Conservation (phyloP, 2,113 vertebrate genomes). For the Mastomys coucha region DNA sequence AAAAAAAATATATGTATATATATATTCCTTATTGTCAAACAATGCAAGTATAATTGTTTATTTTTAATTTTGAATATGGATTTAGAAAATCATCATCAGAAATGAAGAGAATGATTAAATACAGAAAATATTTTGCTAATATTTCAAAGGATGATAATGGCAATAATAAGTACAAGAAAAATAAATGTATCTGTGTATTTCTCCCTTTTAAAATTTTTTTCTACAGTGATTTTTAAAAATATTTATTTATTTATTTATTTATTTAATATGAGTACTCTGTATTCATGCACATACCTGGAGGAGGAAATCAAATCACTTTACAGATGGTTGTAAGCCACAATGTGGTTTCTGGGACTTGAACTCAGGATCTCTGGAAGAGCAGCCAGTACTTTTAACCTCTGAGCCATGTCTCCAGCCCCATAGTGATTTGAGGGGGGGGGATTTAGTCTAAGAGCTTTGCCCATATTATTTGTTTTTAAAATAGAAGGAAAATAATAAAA, state of each 20-base stretch:
- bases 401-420: too few species aligned
- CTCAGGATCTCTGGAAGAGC: too few species aligned
- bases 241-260: too few species aligned
- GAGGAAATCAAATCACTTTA: too few species aligned
- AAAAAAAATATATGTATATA: too few species aligned
- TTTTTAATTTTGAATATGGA: slow-evolving; percentile 18
- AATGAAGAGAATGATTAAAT: slow-evolving; percentile 35
- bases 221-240: neutral
- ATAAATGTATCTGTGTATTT: neutral
- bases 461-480: neutral
- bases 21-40: neutral
- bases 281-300: too few species aligned
- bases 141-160: slow-evolving; percentile 64
- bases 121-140: slow-evolving; percentile 61
- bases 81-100: slow-evolving; percentile 40
- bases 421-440: too few species aligned
- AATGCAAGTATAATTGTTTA: neutral
- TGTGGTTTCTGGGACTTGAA: too few species aligned
- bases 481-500: neutral
- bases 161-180: neutral
- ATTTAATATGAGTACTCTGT: too few species aligned
- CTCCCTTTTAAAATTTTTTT: slow-evolving; percentile 2
- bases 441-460: neutral
- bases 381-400: too few species aligned
- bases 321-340: too few species aligned